A percentile compares a stretch with the other conserved stretches of the same genome.
Evolutionary conservation across 2,797 vertebrate genomes (phyloP).

Genomic region (Falco concolor): DNA sequence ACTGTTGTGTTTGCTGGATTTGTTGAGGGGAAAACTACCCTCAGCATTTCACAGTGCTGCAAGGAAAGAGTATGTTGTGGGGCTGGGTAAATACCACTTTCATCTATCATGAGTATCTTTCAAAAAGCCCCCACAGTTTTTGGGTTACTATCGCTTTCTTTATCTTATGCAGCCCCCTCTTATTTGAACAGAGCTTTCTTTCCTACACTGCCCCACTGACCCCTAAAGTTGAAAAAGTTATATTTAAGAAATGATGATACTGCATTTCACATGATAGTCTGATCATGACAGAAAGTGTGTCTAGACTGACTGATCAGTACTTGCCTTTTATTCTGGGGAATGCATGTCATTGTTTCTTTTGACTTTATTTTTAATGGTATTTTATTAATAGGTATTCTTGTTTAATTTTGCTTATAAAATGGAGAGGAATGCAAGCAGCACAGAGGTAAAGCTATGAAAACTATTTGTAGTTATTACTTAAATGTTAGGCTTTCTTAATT

Average conservation of each 20-base stretch:
- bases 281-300: not conserved
- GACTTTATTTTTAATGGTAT: not conserved
- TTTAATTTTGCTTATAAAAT: not conserved
- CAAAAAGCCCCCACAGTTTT: not conserved
- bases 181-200: not conserved
- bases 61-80: not conserved
- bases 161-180: not conserved
- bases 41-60: not conserved
- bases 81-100: not conserved
- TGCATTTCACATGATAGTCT: not conserved
- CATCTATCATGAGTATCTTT: not conserved
- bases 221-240: not conserved
- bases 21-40: not conserved
- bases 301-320: not conserved
- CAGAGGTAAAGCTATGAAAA: not conserved
- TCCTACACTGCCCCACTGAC: fast-evolving
- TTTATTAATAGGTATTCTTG: not conserved
- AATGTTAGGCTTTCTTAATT: not conserved
- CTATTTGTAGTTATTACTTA: not conserved
- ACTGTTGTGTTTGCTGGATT: not conserved
- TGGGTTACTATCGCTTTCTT: not conserved
- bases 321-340: not conserved
- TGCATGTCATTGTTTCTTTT: not conserved
- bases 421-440: not conserved
- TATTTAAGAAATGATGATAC: not conserved